phyloP scores from a whole-genome alignment of 53 echinoderm and acorn worm species.

The Paelopatides confundens region DNA sequence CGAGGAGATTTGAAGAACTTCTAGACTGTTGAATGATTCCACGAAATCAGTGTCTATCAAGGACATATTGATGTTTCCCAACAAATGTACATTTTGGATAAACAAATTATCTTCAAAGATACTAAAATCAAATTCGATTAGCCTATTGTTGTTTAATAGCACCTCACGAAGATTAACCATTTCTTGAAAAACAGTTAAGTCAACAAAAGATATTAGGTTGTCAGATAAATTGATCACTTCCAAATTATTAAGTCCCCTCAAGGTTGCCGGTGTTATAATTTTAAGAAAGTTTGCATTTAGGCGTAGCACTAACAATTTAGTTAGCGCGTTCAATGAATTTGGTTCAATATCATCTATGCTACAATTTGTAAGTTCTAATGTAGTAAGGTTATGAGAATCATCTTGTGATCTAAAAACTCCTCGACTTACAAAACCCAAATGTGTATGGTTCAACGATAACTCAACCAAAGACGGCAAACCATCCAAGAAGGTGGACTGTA shows the following conservation, averaged over 20 bases:
- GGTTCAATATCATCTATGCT: background rate
- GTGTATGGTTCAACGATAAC: background rate
- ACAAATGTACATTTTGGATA: background rate
- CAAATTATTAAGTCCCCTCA: background rate
- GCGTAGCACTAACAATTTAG: background rate
- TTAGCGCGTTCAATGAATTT: background rate
- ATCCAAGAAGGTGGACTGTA: background rate
- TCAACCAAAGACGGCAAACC: conserved; percentile 12
- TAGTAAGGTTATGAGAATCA: background rate
- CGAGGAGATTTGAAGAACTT: background rate
- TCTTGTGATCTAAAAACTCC: background rate
- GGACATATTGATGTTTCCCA: background rate
- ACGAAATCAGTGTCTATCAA: background rate
- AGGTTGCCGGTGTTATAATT: background rate
- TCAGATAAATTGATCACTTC: conserved; percentile 24
- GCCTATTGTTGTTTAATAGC: background rate
- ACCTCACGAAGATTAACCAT: conserved; percentile 11
- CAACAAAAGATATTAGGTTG: background rate
- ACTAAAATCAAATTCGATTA: background rate
- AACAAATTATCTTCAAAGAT: background rate
- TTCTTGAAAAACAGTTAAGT: background rate
- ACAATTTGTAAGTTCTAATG: background rate
- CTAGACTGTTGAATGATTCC: background rate
- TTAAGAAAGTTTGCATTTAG: background rate
- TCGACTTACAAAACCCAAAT: background rate